Percentiles rank a stretch among this genome's conserved stretches.
phyloP scores from a whole-genome alignment of 2,888 invertebrate genomes.

The Lasioglossum morio region DNA sequence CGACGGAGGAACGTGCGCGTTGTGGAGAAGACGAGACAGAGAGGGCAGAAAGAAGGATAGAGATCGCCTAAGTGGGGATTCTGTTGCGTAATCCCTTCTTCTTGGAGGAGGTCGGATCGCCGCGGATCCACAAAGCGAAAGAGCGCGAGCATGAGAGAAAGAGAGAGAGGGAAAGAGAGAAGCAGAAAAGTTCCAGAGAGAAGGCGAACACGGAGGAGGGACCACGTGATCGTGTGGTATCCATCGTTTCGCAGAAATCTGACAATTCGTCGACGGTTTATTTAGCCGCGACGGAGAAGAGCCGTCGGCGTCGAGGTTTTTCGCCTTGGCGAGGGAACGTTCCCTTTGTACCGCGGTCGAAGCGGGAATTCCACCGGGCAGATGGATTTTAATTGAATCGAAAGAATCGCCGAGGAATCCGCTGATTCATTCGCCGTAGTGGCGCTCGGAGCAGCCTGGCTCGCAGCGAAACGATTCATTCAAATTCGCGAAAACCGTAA shows the following conservation, averaged over 20 bases:
- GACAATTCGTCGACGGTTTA: conserved; percentile 57
- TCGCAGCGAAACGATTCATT: not conserved
- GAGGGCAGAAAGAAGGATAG: conserved; percentile 59
- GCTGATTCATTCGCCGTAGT: conserved; percentile 38
- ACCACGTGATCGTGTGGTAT: conserved; percentile 29
- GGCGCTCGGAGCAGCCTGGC: not conserved
- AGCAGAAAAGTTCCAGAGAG: conserved; percentile 27
- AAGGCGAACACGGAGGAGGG: not conserved
- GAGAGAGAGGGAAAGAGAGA: not conserved
- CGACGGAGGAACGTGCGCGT: conserved; percentile 45
- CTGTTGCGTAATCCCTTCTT: conserved; percentile 68
- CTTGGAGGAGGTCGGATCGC: conserved; percentile 46
- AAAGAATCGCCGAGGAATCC: conserved; percentile 34
- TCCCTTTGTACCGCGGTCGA: conserved; percentile 1
- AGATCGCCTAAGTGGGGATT: conserved; percentile 53
- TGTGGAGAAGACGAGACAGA: conserved; percentile 20
- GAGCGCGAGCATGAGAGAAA: not conserved
- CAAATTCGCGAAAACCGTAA: conserved; percentile 7
- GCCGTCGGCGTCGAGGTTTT: not conserved
- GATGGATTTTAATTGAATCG: conserved; percentile 20
- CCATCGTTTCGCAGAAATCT: conserved; percentile 68
- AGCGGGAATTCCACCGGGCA: conserved; percentile 5
- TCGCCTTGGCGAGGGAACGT: not conserved
- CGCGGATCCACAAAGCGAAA: not conserved
- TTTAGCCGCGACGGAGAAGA: conserved; percentile 33